Evolutionary conservation across 2,888 invertebrate genomes (phyloP).

Genomic region (Hydrotaea diabolus): DNA sequence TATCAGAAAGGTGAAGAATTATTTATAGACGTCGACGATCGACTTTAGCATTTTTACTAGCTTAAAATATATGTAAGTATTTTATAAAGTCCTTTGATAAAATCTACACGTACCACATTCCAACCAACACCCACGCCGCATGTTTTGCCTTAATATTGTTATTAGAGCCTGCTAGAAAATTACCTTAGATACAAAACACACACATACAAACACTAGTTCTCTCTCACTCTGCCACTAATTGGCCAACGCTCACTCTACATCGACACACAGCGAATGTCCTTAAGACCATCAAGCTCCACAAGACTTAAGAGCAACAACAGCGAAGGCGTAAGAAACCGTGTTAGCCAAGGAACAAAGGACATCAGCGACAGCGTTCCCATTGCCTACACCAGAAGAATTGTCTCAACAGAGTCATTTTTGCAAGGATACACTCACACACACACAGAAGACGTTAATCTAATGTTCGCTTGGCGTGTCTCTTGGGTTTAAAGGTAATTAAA

Average conservation of each 20-base stretch:
- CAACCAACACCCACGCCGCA: neutral
- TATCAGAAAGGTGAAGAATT: no score
- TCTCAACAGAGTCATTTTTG: conserved; percentile 37
- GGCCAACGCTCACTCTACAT: neutral
- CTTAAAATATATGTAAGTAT: no score
- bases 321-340: neutral
- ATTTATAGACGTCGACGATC: no score
- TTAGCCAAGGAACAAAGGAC: neutral
- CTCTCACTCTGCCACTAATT: neutral
- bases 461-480: conserved; percentile 48
- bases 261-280: conserved; percentile 24
- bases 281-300: neutral
- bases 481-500: conserved; percentile 55
- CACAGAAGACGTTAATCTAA: conserved; percentile 48
- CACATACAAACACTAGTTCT: no score
- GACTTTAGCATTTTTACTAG: no score
- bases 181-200: neutral
- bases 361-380: neutral
- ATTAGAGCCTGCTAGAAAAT: conserved; percentile 15
- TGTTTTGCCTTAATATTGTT: conserved; percentile 34
- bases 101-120: no score
- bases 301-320: neutral
- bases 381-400: neutral
- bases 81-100: no score
- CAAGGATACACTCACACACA: no score